Evolutionary conservation across 2,797 vertebrate species (phyloP).

Genomic region (Geotrypetes seraphini): DNA sequence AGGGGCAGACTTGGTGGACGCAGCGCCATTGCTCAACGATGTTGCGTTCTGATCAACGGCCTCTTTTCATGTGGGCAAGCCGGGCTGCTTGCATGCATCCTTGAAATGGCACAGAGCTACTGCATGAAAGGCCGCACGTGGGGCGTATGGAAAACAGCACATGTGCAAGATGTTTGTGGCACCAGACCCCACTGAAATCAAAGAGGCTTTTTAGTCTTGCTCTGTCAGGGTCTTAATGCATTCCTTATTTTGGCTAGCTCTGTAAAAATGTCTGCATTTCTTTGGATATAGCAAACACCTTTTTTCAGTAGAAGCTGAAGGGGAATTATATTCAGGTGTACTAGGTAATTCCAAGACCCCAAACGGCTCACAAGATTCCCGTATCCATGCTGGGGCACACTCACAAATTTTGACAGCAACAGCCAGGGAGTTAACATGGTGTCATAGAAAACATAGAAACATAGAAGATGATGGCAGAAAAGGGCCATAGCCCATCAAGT

Average conservation of each 20-base stretch:
- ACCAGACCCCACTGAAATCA: slow-evolving; percentile 23
- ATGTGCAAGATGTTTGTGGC: slow-evolving; percentile 21
- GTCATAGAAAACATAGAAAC: no score
- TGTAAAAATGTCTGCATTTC: no score
- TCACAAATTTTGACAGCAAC: no score
- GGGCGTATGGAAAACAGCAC: slow-evolving; percentile 25
- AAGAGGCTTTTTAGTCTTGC: slow-evolving; percentile 2
- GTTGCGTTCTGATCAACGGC: not conserved
- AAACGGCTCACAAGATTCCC: no score
- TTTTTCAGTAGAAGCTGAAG: no score
- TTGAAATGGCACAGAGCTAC: slow-evolving; percentile 16
- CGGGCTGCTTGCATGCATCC: slow-evolving; percentile 15
- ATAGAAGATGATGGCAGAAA: no score
- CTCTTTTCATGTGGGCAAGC: slow-evolving; percentile 30
- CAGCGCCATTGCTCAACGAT: slow-evolving; percentile 13
- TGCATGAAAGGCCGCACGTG: slow-evolving; percentile 24
- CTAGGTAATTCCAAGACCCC: no score
- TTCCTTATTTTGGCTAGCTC: slow-evolving; percentile 30
- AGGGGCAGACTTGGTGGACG: not conserved
- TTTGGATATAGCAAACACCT: no score
- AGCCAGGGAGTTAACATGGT: no score
- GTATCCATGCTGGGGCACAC: no score
- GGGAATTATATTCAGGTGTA: no score
- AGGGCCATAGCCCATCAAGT: no score
- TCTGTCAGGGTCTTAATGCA: slow-evolving; percentile 24